Conservation (phyloP, 2,113 vertebrate species). For the Prionailurus viverrinus region DNA sequence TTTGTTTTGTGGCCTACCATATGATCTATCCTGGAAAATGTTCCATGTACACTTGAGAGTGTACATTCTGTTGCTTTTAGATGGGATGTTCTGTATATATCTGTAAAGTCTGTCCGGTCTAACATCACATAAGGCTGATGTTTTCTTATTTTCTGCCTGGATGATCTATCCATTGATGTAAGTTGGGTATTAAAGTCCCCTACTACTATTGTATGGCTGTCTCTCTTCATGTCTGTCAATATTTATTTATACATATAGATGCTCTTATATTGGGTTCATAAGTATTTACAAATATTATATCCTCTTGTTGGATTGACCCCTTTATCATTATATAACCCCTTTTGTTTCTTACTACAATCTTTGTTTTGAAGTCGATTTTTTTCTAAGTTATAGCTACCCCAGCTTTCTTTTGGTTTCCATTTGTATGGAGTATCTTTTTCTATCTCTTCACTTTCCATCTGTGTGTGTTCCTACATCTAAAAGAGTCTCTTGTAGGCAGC, state of each 20-base stretch:
- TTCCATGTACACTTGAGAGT: background rate
- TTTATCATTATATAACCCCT: background rate
- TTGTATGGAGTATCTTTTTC: background rate
- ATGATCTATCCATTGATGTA: background rate
- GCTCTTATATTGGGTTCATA: background rate
- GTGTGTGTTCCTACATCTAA: background rate
- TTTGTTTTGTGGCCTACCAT: background rate
- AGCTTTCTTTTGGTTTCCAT: background rate
- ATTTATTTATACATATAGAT: background rate
- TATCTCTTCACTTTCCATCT: background rate
- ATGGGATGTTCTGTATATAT: background rate
- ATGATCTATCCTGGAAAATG: background rate
- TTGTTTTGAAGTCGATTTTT: background rate
- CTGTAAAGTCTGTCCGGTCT: background rate
- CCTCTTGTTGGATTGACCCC: background rate
- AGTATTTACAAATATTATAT: background rate
- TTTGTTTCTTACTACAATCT: background rate
- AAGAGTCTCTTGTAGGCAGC: background rate
- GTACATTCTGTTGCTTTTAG: background rate
- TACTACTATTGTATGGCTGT: background rate
- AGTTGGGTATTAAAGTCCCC: background rate
- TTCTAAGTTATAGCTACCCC: background rate
- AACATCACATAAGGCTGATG: background rate
- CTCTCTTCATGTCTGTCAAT: background rate
- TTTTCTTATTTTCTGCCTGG: background rate